Percentiles rank a stretch among this genome's conserved stretches.
These are phyloP conservation scores for Malurus cyaneus DNA, from an alignment of 2,113 vertebrate genomes.

Conservation along the genomic window DNA sequence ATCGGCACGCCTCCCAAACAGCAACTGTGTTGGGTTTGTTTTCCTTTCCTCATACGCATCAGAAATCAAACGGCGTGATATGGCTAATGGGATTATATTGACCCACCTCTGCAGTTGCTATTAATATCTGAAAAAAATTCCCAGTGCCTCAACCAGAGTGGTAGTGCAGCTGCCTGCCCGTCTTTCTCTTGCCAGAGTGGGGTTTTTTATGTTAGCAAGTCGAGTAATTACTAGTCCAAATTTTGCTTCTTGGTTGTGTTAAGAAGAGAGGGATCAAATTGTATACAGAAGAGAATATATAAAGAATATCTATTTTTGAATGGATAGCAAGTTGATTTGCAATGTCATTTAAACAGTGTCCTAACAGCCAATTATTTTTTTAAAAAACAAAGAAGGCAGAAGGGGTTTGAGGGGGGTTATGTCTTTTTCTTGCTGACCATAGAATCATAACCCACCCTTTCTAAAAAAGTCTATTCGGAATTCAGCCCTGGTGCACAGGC, in stretches of 20 bases:
- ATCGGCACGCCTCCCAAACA: background rate
- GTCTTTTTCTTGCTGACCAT: background rate
- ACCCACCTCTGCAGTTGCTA: background rate
- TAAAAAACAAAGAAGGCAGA: background rate
- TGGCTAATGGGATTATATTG: conserved; percentile 5
- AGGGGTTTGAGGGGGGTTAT: background rate
- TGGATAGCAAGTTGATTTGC: background rate
- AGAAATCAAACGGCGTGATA: background rate
- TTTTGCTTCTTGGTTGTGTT: background rate
- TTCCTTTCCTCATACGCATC: background rate
- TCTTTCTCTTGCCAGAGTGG: background rate
- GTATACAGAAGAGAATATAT: background rate
- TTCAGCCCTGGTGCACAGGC: background rate
- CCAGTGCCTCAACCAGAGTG: background rate
- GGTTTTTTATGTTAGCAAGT: background rate
- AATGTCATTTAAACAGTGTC: background rate
- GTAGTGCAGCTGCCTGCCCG: background rate
- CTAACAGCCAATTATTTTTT: background rate
- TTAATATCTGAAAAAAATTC: background rate
- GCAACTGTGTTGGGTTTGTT: background rate
- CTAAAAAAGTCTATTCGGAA: background rate
- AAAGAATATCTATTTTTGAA: background rate
- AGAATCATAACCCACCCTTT: background rate
- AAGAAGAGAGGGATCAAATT: background rate
- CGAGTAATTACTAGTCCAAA: background rate